Evolutionary conservation across 2,797 vertebrate species (phyloP), one percentile per base, ranked within the genome.

Genomic region (Argyrosomus regius): DNA sequence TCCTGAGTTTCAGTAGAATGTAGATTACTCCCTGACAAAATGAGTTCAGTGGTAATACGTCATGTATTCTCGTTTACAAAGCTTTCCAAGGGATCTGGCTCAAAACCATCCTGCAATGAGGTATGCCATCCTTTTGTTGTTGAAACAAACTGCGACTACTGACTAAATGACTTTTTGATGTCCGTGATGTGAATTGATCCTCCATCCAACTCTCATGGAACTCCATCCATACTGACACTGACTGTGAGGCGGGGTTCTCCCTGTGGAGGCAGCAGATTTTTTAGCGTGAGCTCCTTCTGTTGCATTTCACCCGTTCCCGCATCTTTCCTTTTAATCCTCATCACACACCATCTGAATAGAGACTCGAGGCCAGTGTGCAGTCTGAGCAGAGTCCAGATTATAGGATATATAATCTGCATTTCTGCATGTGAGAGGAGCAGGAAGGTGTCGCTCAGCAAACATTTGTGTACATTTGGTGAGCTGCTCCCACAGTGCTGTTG

Each of bases 51-150:
- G 85, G 86, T 93, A 93, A 94, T 62, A 67, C 75, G 80, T 66
- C 90, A 70, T 94, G 83, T 95, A 90, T 94, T 95, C 92, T 95
- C 81, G 94, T 89, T 94, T 81, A 81, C 92, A 95, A 95, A 95
- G 95, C 95, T 95, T 94, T 90, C 94, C 93, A 90, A 89, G 84
- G 94, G 93, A 95, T 91, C 89, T 93, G 93, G 90, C 90, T 88
- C 94, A 94, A 90, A 93, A 89, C 84, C 94, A 94, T 87, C 93
- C 94, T 78, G 93, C 94, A 86, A 92, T 94, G 92, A 96, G 95
- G 94, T 96, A 95, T 56, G 91, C 72, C 56, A 48, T 71, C 75
- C 31, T 89, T 87, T 78, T 93, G 76, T 89, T 88, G 78, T 90
- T 94, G 72, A 65, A 68, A 60, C 87, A 82, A 86, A 87, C 66